Conservation (phyloP, 2,113 vertebrate genomes). For the Corythoichthys intestinalis region DNA sequence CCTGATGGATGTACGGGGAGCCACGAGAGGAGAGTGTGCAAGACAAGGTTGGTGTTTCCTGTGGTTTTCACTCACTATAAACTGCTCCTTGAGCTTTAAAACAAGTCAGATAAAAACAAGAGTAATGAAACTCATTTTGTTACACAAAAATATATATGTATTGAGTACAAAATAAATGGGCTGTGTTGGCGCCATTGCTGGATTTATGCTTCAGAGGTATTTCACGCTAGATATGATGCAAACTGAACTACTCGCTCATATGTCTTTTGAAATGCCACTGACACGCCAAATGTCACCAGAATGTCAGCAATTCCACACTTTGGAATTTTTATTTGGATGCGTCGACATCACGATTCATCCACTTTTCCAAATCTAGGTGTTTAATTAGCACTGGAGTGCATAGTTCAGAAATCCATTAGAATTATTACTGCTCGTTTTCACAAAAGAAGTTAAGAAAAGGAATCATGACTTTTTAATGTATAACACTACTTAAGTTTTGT, state of each 20-base stretch:
- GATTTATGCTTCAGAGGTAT: conserved; percentile 12
- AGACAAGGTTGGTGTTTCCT: conserved; percentile 52
- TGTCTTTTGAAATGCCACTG: conserved; percentile 61
- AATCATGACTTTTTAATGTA: conserved; percentile 63
- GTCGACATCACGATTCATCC: conserved; percentile 10
- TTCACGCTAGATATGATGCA: conserved; percentile 18
- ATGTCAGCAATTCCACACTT: conserved; percentile 60
- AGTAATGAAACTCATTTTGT: conserved; percentile 4
- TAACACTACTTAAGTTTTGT: conserved; percentile 69
- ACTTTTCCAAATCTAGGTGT: conserved; percentile 10
- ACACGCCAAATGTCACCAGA: conserved; percentile 65
- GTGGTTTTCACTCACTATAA: conserved; percentile 51
- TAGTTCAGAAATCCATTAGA: conserved; percentile 67
- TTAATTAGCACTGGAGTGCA: conserved; percentile 17
- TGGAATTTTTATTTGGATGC: conserved; percentile 50
- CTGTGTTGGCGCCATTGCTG: conserved; percentile 13
- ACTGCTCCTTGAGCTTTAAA: conserved; percentile 20
- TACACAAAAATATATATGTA: neutral
- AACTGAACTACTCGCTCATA: conserved; percentile 40
- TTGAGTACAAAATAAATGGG: conserved; percentile 3
- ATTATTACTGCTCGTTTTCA: conserved; percentile 70
- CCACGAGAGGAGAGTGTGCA: conserved; percentile 25
- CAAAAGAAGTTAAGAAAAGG: conserved; percentile 55
- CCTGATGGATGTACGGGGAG: conserved; percentile 69
- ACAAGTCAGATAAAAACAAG: conserved; percentile 6